Evolutionary conservation across 2,113 vertebrate genomes (phyloP), one percentile per base, ranked within the genome.

Genomic region (Prunella himalayana): DNA sequence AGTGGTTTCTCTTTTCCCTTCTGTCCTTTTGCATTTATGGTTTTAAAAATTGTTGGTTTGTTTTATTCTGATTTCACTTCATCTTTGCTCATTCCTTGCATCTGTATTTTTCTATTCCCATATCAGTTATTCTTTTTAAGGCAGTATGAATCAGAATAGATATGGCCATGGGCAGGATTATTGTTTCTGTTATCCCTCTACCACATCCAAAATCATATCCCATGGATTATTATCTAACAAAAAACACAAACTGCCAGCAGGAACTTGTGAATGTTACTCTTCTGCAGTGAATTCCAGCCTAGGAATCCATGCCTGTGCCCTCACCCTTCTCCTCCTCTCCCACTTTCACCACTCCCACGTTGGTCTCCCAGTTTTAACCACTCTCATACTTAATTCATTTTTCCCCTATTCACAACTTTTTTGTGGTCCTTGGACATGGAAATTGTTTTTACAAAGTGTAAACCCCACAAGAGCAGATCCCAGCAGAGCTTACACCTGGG

Each of bases 381-480:
- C 4, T 6, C 8, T 41, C 17, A 1, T n/a, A 37, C 35, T 60
- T 31, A 44, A 37, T 4, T 68, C 0, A 3, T 69, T 77, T 82
- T 90, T 11, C 13, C 11, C 19, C 15, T 50, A 2, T 27, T 44
- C 14, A 19, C 19, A 7, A 9, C 5, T 56, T 79, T 28, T 59
- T 53, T 39, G 10, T 23, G 2, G 15, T 45, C 24, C 82, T 54
- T 37, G 59, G 37, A 30, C 13, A 10, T 1, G 4, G 17, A 81
- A 81, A 18, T 59, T 44, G 4, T 24, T 82, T 79, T 80, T 61
- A 3, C 7, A n/a, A 51, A 11, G 19, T 56, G 15, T 24, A 64
- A 90, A 60, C 41, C 19, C 24, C 24, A 35, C 28, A 31, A 44
- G 4, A 63, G 18, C 15, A 49, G 39, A 47, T 64, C 39, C 3